Percentiles rank a stretch among this genome's conserved stretches.
phyloP scores from a whole-genome alignment of 2,888 invertebrate genomes.

The Elmis aenea region DNA sequence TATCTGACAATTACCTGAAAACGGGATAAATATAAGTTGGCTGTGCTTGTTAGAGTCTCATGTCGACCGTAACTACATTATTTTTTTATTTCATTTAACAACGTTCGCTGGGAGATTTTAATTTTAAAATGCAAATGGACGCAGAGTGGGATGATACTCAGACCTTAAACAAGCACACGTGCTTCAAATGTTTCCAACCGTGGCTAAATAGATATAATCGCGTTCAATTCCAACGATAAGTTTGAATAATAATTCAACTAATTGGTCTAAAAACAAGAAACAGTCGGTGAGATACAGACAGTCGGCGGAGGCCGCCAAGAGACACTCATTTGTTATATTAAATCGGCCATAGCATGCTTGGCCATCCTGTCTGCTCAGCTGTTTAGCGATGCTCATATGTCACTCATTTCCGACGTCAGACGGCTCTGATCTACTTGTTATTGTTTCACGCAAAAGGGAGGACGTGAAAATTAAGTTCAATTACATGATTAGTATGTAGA shows the following conservation, averaged over 20 bases:
- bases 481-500: too few species aligned
- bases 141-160: too few species aligned
- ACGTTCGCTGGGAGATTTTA: slow-evolving; percentile 12
- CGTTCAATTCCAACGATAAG: slow-evolving; percentile 33
- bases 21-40: too few species aligned
- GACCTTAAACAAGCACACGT: too few species aligned
- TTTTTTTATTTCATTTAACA: slow-evolving; percentile 8
- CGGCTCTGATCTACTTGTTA: slow-evolving; percentile 19
- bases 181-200: slow-evolving; percentile 11
- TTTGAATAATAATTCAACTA: slow-evolving; percentile 47
- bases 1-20: too few species aligned
- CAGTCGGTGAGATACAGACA: slow-evolving; percentile 40
- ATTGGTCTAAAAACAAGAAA: slow-evolving; percentile 44
- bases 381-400: slow-evolving; percentile 49
- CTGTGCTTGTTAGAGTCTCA: slow-evolving; percentile 27
- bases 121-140: slow-evolving; percentile 12
- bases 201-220: slow-evolving; percentile 25
- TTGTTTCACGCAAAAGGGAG: too few species aligned
- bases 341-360: slow-evolving; percentile 48
- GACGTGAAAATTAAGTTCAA: too few species aligned
- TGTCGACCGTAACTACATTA: slow-evolving; percentile 26
- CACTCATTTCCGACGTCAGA: slow-evolving; percentile 47
- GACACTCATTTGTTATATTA: slow-evolving; percentile 48
- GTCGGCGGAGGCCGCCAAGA: slow-evolving; percentile 41
- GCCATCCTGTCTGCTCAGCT: slow-evolving; percentile 47